These are phyloP conservation scores for Simalia tracyae DNA, from an alignment of 2,797 vertebrate species.

Conservation along the genomic window DNA sequence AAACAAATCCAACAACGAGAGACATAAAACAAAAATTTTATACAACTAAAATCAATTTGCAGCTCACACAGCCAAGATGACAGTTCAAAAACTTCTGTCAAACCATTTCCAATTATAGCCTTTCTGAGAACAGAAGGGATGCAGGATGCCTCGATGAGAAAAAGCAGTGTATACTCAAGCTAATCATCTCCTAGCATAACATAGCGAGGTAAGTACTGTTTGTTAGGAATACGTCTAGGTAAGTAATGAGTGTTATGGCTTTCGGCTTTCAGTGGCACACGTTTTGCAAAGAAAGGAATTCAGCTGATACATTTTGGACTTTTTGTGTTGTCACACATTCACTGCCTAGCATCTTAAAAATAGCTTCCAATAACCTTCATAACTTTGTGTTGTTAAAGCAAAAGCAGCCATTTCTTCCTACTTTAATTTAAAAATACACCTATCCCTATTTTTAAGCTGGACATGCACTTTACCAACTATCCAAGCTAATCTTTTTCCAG, in stretches of 20 bases:
- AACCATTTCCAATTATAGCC: conserved; percentile 55
- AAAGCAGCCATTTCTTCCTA: not conserved
- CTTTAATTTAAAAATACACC: not conserved
- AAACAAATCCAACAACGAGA: conserved; percentile 61
- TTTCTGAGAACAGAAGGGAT: conserved; percentile 56
- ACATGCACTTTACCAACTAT: not conserved
- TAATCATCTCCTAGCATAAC: conserved; percentile 51
- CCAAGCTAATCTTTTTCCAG: not conserved
- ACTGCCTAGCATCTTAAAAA: conserved; percentile 38
- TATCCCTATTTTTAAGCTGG: not conserved
- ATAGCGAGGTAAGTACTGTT: conserved; percentile 50
- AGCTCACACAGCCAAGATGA: conserved; percentile 54
- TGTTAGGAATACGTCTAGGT: conserved; percentile 51
- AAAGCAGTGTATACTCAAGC: conserved; percentile 53
- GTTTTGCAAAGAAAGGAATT: conserved; percentile 50
- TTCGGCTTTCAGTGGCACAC: conserved; percentile 47
- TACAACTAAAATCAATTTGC: conserved; percentile 47
- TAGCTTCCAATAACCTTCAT: conserved; percentile 34
- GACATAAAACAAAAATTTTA: conserved; percentile 69
- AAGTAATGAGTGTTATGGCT: conserved; percentile 54
- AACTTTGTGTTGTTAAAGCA: conserved; percentile 18
- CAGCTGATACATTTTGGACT: conserved; percentile 52
- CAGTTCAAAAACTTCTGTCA: conserved; percentile 60
- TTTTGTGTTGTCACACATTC: conserved; percentile 51
- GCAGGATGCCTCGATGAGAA: conserved; percentile 45